Evolutionary conservation across 2,888 invertebrate species (phyloP).

Genomic region (Protula sp.): DNA sequence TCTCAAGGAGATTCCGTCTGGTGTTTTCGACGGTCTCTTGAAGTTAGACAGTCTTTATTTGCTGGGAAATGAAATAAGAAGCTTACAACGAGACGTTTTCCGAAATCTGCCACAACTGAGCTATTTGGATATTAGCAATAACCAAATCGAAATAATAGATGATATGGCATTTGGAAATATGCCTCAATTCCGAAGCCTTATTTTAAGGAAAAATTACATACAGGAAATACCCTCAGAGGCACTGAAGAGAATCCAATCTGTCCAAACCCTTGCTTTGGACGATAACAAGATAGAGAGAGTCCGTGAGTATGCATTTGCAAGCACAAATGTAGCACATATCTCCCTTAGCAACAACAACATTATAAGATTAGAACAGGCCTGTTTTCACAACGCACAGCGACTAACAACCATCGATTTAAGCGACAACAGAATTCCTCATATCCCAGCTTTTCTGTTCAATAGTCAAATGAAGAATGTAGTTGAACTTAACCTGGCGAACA

Average conservation of each 20-base stretch:
- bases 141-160: constrained; percentile 7
- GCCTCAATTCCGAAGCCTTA: constrained; percentile 6
- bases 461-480: not conserved
- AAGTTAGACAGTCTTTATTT: not conserved
- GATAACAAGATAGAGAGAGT: not conserved
- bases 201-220: constrained; percentile 11
- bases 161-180: constrained; percentile 10
- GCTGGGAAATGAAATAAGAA: not conserved
- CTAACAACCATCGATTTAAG: not conserved
- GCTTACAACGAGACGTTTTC: constrained; percentile 6
- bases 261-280: not conserved
- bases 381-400: not conserved
- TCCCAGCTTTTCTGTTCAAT: not conserved
- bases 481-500: not conserved
- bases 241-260: constrained; percentile 1
- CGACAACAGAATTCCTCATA: not conserved
- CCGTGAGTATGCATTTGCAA: not conserved
- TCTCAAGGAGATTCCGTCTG: not conserved
- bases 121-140: constrained; percentile 13
- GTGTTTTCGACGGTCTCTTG: not conserved
- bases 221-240: constrained; percentile 6
- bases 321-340: not conserved
- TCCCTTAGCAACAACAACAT: not conserved
- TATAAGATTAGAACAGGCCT: not conserved
- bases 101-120: constrained; percentile 5